phyloP scores from a whole-genome alignment of 2,888 invertebrate species.

The Pristionchus entomophagus region DNA sequence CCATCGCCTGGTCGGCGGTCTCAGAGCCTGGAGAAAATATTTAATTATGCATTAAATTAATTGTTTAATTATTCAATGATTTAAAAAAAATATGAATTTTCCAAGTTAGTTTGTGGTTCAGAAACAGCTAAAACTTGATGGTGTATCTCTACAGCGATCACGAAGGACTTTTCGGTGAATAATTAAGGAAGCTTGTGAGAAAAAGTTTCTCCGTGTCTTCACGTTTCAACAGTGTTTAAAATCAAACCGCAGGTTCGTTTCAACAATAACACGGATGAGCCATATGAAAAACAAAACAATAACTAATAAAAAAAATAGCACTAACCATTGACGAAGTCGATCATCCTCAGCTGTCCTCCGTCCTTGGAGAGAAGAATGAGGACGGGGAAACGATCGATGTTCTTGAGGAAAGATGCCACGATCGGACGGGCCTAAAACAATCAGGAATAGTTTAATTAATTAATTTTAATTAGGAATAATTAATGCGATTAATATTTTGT shows the following conservation, averaged over 20 bases:
- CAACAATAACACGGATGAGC: too few species aligned
- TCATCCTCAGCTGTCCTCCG: slow-evolving; percentile 52
- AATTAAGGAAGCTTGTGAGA: too few species aligned
- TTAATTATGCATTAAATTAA: neutral
- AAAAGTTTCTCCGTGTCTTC: too few species aligned
- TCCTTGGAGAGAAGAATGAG: slow-evolving; percentile 65
- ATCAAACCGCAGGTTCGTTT: too few species aligned
- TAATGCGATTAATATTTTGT: too few species aligned
- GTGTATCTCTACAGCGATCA: neutral
- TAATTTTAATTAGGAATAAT: too few species aligned
- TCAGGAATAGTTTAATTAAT: too few species aligned
- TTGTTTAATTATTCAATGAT: neutral
- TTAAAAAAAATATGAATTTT: neutral
- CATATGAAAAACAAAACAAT: neutral
- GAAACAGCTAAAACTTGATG: neutral
- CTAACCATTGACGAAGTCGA: slow-evolving; percentile 57
- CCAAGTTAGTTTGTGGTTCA: neutral
- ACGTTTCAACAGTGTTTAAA: too few species aligned
- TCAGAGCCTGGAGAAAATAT: slow-evolving; percentile 54
- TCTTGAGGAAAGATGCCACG: neutral
- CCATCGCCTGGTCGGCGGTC: slow-evolving; percentile 56
- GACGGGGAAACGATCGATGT: slow-evolving; percentile 63
- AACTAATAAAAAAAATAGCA: too few species aligned
- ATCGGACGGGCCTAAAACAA: neutral
- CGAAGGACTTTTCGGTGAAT: too few species aligned